Base-by-base conservation (phyloP, 2,113 vertebrate species). In the Chitala chitala region DNA sequence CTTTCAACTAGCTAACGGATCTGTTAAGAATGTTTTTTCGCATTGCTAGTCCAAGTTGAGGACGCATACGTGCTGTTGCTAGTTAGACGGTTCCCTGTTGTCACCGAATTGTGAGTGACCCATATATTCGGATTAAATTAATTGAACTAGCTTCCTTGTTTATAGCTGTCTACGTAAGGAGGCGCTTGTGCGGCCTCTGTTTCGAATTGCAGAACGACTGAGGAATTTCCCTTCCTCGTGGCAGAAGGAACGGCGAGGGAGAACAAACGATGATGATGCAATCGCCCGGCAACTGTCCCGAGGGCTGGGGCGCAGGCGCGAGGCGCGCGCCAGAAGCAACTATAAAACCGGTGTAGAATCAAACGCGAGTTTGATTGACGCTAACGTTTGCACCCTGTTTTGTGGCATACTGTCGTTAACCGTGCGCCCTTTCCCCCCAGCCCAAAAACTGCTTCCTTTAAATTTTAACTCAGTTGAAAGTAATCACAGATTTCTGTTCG, bases 191-290 rank as follows among this genome's bases (percentile, higher is more conserved):
- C 44, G n/a, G n/a, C 15, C 5, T 3, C 42, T 26, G 59, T 33
- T 5, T 8, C 29, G 4, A 68, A 20, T 68, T 48, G 1, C 24
- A 12, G 24, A 68, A n/a, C 59, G 42, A 48, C 1, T 38, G 12
- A 68, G 64, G 64, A 68, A 68, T 68, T 68, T 42, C 64, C 64
- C 64, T 68, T 68, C 64, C 64, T 46, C 1, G 40, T 26, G 42
- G 12, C 59, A 63, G 31, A 63, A 63, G 38, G 59, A 33, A 38
- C 59, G 2, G 51, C 20, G 33, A 63, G 31, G 59, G 59, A 42
- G n/a, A 24, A 36, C 22, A 46, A 38, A 22, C 2, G 22, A 42
- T 22, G 42, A 68, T 68, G 64, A 68, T 42, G 64, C 42, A 48
- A 68, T 46, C n/a, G 40, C 3, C 64, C 64, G 64, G 64, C 64